Conservation (phyloP, 2,797 vertebrate species). For the Enteromius argenteus region DNA sequence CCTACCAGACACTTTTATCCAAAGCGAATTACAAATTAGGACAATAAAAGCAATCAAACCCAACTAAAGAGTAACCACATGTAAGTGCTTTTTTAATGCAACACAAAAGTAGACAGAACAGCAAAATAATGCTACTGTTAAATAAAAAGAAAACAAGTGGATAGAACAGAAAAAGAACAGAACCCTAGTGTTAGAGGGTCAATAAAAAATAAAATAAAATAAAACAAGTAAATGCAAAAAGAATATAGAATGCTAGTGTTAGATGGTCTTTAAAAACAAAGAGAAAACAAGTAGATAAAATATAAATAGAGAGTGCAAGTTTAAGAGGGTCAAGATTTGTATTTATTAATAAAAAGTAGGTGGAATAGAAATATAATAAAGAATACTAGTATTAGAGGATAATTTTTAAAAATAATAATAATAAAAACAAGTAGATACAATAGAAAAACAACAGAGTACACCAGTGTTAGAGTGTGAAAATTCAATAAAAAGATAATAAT, state of each 20-base stretch:
- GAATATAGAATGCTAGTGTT: too few relatives aligned
- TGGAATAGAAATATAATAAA: not conserved
- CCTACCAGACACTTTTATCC: not conserved
- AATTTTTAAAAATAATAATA: too few relatives aligned
- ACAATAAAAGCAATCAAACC: too few relatives aligned
- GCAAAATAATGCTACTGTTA: too few relatives aligned
- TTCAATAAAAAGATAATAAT: not conserved
- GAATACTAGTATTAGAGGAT: not conserved
- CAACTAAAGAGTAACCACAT: too few relatives aligned
- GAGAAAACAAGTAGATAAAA: not conserved
- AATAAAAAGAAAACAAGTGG: not conserved
- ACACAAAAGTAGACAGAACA: too few relatives aligned
- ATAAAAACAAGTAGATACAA: too few relatives aligned
- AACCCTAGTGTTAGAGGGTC: not conserved
- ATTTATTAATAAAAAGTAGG: not conserved
- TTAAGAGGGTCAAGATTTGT: not conserved
- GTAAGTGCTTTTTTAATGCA: too few relatives aligned
- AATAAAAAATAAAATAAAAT: not conserved
- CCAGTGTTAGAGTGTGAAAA: not conserved
- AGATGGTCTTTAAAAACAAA: too few relatives aligned
- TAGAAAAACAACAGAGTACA: too few relatives aligned
- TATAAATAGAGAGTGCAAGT: not conserved
- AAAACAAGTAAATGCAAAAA: not conserved
- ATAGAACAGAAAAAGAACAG: not conserved
- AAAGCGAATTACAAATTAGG: too few relatives aligned